Evolutionary conservation across 2,888 invertebrate species (phyloP).

Genomic region (Cistogaster globosa): DNA sequence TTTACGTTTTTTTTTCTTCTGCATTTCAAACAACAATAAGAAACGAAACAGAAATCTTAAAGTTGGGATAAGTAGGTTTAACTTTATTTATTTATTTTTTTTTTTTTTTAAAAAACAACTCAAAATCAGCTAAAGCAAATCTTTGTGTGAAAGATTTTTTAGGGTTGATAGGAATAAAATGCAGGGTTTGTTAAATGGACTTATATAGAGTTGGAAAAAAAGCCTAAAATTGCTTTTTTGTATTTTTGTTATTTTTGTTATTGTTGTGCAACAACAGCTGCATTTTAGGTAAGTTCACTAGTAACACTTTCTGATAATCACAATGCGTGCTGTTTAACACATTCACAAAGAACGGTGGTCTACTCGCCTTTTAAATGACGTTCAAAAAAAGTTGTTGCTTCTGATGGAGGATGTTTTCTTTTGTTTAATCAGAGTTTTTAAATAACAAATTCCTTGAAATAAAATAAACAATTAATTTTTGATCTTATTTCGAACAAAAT

Average conservation of each 20-base stretch:
- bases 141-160: slow-evolving; percentile 72
- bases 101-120: slow-evolving; percentile 35
- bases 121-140: slow-evolving; percentile 69
- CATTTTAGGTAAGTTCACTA: slow-evolving; percentile 62
- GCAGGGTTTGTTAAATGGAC: slow-evolving; percentile 71
- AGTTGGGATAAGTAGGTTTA: slow-evolving; percentile 67
- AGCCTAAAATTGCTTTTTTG: slow-evolving; percentile 63
- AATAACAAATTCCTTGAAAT: background rate
- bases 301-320: slow-evolving; percentile 67
- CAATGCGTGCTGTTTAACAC: slow-evolving; percentile 71
- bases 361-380: slow-evolving; percentile 57
- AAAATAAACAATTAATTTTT: background rate
- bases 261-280: slow-evolving; percentile 60
- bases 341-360: slow-evolving; percentile 65
- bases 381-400: slow-evolving; percentile 37
- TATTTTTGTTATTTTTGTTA: slow-evolving; percentile 10
- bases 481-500: background rate
- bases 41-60: slow-evolving; percentile 58
- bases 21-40: slow-evolving; percentile 64
- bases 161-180: slow-evolving; percentile 67
- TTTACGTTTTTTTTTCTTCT: slow-evolving; percentile 46
- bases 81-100: background rate
- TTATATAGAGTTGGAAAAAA: slow-evolving; percentile 52
- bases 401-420: slow-evolving; percentile 30
- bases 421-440: slow-evolving; percentile 4